These are phyloP conservation scores for Pontoporia blainvillei DNA, from an alignment of 2,113 vertebrate species.

Conservation along the genomic window DNA sequence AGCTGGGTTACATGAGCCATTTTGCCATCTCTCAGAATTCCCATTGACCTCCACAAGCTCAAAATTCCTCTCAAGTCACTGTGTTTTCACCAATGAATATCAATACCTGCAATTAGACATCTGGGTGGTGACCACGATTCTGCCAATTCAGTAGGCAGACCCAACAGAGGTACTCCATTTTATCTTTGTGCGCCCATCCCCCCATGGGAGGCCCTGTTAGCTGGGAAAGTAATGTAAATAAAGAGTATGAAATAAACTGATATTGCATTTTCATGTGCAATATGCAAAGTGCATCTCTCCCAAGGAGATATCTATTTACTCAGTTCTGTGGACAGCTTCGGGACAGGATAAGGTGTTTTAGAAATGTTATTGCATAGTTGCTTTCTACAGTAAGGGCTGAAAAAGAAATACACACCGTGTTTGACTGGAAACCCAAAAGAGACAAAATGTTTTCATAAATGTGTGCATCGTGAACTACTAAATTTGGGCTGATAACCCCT, in stretches of 20 bases:
- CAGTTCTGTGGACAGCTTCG: background rate
- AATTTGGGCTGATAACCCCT: background rate
- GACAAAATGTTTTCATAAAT: slow-evolving; percentile 30
- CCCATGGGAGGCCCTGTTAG: background rate
- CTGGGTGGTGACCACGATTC: background rate
- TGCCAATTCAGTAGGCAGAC: background rate
- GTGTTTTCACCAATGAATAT: background rate
- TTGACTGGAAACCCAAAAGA: slow-evolving; percentile 13
- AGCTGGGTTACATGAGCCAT: background rate
- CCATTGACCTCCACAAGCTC: background rate
- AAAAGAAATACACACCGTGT: background rate
- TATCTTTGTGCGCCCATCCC: background rate
- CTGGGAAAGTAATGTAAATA: background rate
- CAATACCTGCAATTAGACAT: background rate
- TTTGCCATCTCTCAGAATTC: background rate
- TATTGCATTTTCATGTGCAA: background rate
- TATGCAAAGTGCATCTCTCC: background rate
- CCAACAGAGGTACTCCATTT: background rate
- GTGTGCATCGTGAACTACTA: background rate
- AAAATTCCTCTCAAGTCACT: background rate
- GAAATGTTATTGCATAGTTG: background rate
- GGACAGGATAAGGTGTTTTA: background rate
- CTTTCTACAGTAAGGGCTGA: background rate
- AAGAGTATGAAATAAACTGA: background rate
- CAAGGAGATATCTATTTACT: background rate